Conservation (phyloP, 2,888 invertebrate genomes). For the Gortyna flavago region DNA sequence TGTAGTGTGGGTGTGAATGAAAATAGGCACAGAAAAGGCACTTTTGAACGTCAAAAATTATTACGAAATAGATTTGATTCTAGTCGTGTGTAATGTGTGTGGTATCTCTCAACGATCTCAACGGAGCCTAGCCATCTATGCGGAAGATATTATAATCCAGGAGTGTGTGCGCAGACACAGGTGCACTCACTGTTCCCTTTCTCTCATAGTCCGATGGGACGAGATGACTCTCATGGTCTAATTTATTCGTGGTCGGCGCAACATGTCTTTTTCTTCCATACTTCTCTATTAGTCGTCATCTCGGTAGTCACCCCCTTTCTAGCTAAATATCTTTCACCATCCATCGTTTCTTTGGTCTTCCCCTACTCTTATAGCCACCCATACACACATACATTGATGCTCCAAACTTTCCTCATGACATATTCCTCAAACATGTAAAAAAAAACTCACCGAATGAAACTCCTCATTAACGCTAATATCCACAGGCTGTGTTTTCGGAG, state of each 20-base stretch:
- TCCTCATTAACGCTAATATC: slow-evolving; percentile 74
- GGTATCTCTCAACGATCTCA: too few relatives aligned
- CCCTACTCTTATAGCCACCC: background rate
- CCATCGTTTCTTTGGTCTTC: background rate
- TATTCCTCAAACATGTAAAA: background rate
- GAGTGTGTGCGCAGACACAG: background rate
- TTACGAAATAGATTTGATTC: too few relatives aligned
- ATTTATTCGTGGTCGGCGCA: background rate
- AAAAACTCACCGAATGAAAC: slow-evolving; percentile 73
- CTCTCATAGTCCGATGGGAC: background rate
- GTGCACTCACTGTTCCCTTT: background rate
- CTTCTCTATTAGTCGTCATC: too few relatives aligned
- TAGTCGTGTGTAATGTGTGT: too few relatives aligned
- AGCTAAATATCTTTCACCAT: background rate
- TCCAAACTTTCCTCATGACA: background rate
- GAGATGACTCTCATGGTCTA: background rate
- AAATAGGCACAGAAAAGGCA: too few relatives aligned
- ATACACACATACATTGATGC: background rate
- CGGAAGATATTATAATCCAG: background rate
- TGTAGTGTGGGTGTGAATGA: too few relatives aligned
- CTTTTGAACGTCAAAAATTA: too few relatives aligned
- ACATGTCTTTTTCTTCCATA: too few relatives aligned
- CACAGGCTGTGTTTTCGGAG: slow-evolving; percentile 71
- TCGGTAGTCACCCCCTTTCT: too few relatives aligned
- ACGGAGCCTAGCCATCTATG: background rate